phyloP scores from a whole-genome alignment of 2,113 vertebrate genomes.

The Accipiter virgatus region DNA sequence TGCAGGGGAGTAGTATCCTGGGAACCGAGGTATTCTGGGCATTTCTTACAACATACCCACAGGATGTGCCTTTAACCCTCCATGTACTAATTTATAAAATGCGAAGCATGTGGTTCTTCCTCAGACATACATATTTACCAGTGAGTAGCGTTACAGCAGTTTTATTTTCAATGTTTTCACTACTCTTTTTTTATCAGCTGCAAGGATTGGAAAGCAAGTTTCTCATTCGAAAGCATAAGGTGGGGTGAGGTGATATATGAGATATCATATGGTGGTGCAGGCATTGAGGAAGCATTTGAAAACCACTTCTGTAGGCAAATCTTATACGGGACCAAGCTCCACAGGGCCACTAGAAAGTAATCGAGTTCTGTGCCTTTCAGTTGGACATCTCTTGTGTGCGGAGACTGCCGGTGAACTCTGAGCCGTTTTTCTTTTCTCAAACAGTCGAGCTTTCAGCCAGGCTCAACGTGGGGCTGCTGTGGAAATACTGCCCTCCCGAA shows the following conservation, averaged over 20 bases:
- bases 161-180: not conserved
- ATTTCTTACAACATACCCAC: not conserved
- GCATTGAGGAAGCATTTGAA: not conserved
- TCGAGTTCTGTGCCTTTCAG: not conserved
- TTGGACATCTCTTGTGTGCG: rapidly evolving
- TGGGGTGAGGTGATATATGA: not conserved
- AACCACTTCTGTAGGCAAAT: not conserved
- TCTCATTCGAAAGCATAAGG: not conserved
- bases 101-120: not conserved
- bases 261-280: not conserved
- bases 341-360: not conserved
- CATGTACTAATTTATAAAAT: not conserved
- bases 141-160: not conserved
- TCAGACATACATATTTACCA: not conserved
- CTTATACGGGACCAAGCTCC: not conserved
- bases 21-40: not conserved
- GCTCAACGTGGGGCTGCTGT: not conserved
- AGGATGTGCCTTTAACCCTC: not conserved
- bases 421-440: not conserved
- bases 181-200: not conserved
- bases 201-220: not conserved
- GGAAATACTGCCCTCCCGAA: not conserved
- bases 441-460: not conserved
- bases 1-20: not conserved
- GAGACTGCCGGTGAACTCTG: not conserved